Conservation (phyloP, 2,888 invertebrate genomes). For the Geotrupes spiniger region DNA sequence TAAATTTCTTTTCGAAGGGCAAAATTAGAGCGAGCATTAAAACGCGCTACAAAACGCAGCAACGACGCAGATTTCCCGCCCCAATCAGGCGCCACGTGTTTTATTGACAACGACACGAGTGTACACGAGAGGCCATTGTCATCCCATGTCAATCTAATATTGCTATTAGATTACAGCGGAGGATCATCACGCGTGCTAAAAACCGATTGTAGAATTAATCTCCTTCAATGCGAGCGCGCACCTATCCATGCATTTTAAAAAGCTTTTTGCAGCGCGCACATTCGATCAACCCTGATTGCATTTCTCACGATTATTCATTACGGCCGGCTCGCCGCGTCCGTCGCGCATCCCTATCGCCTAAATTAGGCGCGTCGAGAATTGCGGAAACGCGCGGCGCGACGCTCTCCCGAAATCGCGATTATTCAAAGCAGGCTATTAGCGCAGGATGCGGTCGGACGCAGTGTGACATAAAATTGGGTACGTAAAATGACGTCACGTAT, state of each 20-base stretch:
- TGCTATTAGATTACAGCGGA: conserved; percentile 42
- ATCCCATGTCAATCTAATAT: conserved; percentile 41
- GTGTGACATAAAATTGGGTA: conserved; percentile 38
- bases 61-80: conserved; percentile 20
- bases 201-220: conserved; percentile 33
- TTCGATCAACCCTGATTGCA: too few relatives aligned
- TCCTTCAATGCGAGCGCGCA: conserved; percentile 22
- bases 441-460: conserved; percentile 30
- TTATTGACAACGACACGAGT: conserved; percentile 40
- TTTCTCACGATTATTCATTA: too few relatives aligned
- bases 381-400: too few relatives aligned
- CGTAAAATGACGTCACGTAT: conserved; percentile 43
- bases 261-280: conserved; percentile 5
- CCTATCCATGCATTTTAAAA: conserved; percentile 29
- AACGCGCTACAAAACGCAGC: background rate
- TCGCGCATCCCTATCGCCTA: too few relatives aligned
- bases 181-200: conserved; percentile 35
- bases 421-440: conserved; percentile 27
- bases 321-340: too few relatives aligned
- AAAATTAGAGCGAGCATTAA: too few relatives aligned
- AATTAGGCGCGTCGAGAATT: too few relatives aligned
- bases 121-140: conserved; percentile 36
- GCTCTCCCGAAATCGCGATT: too few relatives aligned
- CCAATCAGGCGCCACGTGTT: conserved; percentile 32
- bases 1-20: too few relatives aligned